Percentiles rank a stretch among this genome's conserved stretches.
Evolutionary conservation across 1,140 invertebrate species (phyloP).

Genomic region (Manduca sexta): DNA sequence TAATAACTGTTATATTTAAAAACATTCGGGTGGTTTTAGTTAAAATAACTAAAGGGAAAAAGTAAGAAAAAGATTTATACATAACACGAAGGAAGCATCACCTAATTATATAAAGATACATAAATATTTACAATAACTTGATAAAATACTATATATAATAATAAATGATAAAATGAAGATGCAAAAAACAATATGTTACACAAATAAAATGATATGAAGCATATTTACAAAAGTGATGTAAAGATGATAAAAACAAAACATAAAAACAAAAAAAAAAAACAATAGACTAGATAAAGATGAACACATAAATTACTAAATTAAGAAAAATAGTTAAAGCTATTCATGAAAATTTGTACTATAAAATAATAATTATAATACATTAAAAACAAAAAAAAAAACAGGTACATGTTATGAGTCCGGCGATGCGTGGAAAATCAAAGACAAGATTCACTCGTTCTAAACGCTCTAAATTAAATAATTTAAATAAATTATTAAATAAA

Average conservation of each 20-base stretch:
- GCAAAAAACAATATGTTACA: slow-evolving; percentile 4
- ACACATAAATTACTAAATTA: slow-evolving; percentile 18
- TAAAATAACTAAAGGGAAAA: slow-evolving; percentile 19
- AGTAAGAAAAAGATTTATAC: slow-evolving; percentile 22
- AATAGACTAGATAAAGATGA: slow-evolving; percentile 23
- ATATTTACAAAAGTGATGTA: slow-evolving; percentile 62
- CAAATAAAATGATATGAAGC: slow-evolving; percentile 27
- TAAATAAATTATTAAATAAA: slow-evolving; percentile 68
- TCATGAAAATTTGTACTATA: slow-evolving; percentile 52
- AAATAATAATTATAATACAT: slow-evolving; percentile 22
- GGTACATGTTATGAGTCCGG: slow-evolving; percentile 43
- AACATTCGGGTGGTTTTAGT: slow-evolving; percentile 31
- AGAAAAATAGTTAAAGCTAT: slow-evolving; percentile 48
- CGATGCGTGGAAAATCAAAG: slow-evolving; percentile 26
- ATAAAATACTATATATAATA: neutral
- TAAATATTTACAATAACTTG: slow-evolving; percentile 9
- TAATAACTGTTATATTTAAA: slow-evolving; percentile 29
- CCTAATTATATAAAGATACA: slow-evolving; percentile 14
- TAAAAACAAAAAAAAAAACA: slow-evolving; percentile 47
- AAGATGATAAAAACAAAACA: slow-evolving; percentile 20
- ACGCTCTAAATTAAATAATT: slow-evolving; percentile 36
- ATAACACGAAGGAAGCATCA: slow-evolving; percentile 28
- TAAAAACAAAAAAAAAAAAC: slow-evolving; percentile 17
- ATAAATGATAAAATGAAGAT: neutral
- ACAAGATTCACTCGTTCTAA: slow-evolving; percentile 39